Percentiles rank a stretch among this genome's conserved stretches.
Evolutionary conservation across 1,140 invertebrate genomes (phyloP).

Genomic region (Kradibia gibbosae): DNA sequence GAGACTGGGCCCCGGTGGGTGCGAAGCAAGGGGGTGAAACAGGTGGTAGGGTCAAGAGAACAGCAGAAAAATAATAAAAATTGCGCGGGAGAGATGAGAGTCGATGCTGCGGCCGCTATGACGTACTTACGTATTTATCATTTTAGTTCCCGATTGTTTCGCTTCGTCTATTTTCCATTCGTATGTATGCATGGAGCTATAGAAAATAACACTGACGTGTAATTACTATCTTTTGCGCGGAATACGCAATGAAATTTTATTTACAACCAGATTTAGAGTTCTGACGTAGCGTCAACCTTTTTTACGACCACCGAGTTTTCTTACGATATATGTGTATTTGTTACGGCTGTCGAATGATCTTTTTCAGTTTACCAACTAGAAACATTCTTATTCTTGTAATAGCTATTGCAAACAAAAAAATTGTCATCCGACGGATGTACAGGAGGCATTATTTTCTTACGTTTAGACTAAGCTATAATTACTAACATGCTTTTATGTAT

Average conservation of each 20-base stretch:
- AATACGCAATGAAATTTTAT: conserved; percentile 37
- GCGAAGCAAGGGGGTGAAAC: neutral
- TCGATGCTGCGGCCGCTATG: neutral
- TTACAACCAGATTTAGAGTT: conserved; percentile 30
- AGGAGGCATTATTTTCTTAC: too few species aligned
- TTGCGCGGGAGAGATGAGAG: conserved; percentile 1
- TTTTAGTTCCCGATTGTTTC: conserved; percentile 26
- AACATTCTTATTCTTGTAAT: too few species aligned
- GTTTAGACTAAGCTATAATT: too few species aligned
- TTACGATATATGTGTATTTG: neutral
- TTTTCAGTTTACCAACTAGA: too few species aligned
- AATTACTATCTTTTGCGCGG: conserved; percentile 35
- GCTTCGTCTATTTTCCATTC: conserved; percentile 21
- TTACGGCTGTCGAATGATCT: neutral
- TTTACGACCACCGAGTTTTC: conserved; percentile 23
- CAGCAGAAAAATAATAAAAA: neutral
- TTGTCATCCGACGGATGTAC: too few species aligned
- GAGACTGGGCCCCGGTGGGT: too few species aligned
- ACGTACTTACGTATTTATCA: conserved; percentile 36
- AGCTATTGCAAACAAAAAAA: too few species aligned
- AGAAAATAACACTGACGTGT: conserved; percentile 8
- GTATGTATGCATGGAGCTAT: neutral
- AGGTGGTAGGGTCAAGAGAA: neutral
- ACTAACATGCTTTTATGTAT: too few species aligned
- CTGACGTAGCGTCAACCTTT: neutral